Evolutionary conservation across 1,140 invertebrate species (phyloP).

Genomic region (Drosophila ogumai): DNA sequence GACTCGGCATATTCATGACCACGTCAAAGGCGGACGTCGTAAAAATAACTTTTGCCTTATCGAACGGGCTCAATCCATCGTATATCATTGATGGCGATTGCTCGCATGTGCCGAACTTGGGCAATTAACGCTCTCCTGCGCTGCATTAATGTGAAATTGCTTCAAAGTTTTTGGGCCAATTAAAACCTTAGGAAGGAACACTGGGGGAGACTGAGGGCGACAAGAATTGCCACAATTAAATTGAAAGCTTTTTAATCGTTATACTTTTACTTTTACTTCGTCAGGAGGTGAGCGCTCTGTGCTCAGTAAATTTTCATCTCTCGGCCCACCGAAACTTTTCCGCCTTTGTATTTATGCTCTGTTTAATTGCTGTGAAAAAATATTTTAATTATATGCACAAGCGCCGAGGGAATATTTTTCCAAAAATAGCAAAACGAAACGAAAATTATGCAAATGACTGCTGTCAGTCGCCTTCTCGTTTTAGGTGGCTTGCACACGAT

Average conservation of each 20-base stretch:
- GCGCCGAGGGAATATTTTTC: constrained; percentile 17
- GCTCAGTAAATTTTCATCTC: constrained; percentile 24
- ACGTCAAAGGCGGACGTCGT: constrained; percentile 42
- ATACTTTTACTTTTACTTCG: constrained; percentile 34
- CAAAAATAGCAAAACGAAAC: constrained; percentile 31
- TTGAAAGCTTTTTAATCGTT: constrained; percentile 56
- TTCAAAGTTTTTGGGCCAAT: constrained; percentile 39
- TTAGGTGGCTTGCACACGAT: constrained; percentile 42
- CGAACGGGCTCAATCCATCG: constrained; percentile 21
- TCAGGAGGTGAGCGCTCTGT: constrained; percentile 34
- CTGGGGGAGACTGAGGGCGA: neutral
- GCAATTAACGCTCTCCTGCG: constrained; percentile 41
- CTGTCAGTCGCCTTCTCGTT: constrained; percentile 21
- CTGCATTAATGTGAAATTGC: constrained; percentile 39
- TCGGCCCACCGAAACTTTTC: constrained; percentile 19
- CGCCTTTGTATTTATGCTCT: constrained; percentile 36
- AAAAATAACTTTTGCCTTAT: constrained; percentile 38
- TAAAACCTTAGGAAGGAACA: constrained; percentile 15
- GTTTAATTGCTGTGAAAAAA: constrained; percentile 61
- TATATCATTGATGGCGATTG: constrained; percentile 18
- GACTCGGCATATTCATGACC: constrained; percentile 34
- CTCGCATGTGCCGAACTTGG: constrained; percentile 35
- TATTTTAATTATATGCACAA: constrained; percentile 56
- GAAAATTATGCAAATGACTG: constrained; percentile 44
- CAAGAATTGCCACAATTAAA: constrained; percentile 51